phyloP scores from a whole-genome alignment of 2,113 vertebrate genomes.

The Bubo blakistoni region DNA sequence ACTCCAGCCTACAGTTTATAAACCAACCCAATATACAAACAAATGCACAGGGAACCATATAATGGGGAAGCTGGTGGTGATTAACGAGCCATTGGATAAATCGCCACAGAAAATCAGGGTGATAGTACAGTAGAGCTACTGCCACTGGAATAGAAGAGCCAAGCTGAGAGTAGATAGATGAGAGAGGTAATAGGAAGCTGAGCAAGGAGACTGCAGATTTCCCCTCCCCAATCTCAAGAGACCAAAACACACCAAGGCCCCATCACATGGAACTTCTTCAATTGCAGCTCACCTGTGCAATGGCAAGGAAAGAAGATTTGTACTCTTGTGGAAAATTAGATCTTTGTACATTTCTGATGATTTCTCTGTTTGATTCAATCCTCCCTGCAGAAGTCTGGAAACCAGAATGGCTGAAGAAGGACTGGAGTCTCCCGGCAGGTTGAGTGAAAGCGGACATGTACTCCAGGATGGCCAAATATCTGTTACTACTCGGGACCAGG shows the following conservation, averaged over 20 bases:
- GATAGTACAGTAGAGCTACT: neutral
- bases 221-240: neutral
- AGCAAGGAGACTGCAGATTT: neutral
- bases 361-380: neutral
- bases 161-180: rapidly evolving
- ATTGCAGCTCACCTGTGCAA: neutral
- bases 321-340: neutral
- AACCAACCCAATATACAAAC: neutral
- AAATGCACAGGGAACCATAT: neutral
- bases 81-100: neutral
- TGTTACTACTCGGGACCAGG: neutral
- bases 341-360: neutral
- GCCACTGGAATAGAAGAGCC: neutral
- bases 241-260: neutral
- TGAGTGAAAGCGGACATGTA: rapidly evolving
- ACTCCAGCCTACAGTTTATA: neutral
- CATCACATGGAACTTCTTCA: neutral
- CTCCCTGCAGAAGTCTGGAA: neutral
- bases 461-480: neutral
- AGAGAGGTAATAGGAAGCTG: neutral
- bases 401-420: neutral
- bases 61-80: neutral
- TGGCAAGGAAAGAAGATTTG: neutral
- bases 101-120: neutral
- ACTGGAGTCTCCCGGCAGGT: neutral